Evolutionary conservation across 1,140 invertebrate genomes (phyloP), one percentile per base, ranked within the genome.

Genomic region (Pseudomyrmex dendroicus): DNA sequence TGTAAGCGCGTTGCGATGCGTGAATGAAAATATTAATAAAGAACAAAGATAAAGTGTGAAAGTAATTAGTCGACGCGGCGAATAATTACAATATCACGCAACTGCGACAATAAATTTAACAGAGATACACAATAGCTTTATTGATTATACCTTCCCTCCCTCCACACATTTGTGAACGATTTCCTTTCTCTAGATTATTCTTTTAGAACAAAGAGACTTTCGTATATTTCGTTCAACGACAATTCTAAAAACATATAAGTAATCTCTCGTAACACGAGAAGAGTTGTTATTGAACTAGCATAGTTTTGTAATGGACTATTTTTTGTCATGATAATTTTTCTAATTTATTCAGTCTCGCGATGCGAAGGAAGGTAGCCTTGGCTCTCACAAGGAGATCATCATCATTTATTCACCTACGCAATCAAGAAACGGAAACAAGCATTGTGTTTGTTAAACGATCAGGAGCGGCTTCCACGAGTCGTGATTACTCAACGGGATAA

Each of bases 391-490:
- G 62, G 15, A 77, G 46, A 57, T 25, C 10, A 57, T 66, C 54
- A 77, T 4, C 4, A 67, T 67, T 15, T 77, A 22, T 15, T 77
- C 17, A 57, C 17, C 74, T 66, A 56, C 17, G 17, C 17, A 67
- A 77, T 77, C 50, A 46, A 77, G 62, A 56, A 83, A 86, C 84
- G 80, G 84, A 86, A 77, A 86, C 61, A 59, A 83, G 61, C 54
- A 52, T 85, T 73, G 61, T 87, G 77, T 86, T 87, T 86, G 46
- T 50, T 87, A 83, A 86, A 78, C 44, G 80, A 83, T 50, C 25
- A 76, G 84, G 86, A 86, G 86, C 54, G 86, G 86, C 86, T 84
- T 87, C 86, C 84, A 80, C 25, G 48, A 59, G 13, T 25, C 72
- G 57, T 5, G 54, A 10, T 62, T 13, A 10, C 66, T 76, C 12